phyloP scores from a whole-genome alignment of 37 sponge, comb jelly and placozoan genomes.

The Dysidea cf. avara region DNA sequence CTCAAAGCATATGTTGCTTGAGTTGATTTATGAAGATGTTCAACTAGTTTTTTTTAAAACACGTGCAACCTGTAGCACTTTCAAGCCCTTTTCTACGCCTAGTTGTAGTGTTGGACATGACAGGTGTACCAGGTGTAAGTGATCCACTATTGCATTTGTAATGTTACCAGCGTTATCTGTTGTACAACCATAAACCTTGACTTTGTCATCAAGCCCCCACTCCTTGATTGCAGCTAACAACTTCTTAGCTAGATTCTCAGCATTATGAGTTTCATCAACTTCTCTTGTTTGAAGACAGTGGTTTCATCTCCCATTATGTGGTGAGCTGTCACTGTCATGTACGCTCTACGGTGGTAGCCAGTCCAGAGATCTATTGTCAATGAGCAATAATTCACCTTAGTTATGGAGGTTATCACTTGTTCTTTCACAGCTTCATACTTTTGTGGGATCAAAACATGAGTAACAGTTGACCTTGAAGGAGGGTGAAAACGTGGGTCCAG shows the following conservation, averaged over 20 bases:
- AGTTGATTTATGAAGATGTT: constrained; percentile 1
- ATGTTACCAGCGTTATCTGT: constrained; percentile 1
- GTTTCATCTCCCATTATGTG: constrained; percentile 4
- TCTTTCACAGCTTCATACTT: too few relatives aligned
- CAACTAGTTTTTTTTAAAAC: constrained; percentile 1
- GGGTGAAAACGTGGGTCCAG: too few relatives aligned
- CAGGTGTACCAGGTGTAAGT: constrained; percentile 5
- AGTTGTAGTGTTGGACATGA: constrained; percentile 9
- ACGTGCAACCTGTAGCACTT: neutral
- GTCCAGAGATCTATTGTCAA: constrained; percentile 5
- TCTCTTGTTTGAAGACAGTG: constrained; percentile 9
- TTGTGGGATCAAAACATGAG: too few relatives aligned
- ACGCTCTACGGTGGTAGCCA: neutral
- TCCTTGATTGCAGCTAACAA: too few relatives aligned
- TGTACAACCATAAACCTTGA: too few relatives aligned
- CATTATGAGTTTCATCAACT: constrained; percentile 1
- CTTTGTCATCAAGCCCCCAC: too few relatives aligned
- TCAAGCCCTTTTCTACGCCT: constrained; percentile 1
- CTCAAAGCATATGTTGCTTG: neutral
- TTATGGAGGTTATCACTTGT: too few relatives aligned
- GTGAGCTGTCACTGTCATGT: constrained; percentile 2
- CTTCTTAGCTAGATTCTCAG: too few relatives aligned
- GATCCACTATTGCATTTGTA: constrained; percentile 10
- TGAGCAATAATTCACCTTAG: neutral
- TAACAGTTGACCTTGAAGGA: too few relatives aligned